phyloP scores from a whole-genome alignment of 2,888 invertebrate genomes.

The Hemistola chrysoprasaria region DNA sequence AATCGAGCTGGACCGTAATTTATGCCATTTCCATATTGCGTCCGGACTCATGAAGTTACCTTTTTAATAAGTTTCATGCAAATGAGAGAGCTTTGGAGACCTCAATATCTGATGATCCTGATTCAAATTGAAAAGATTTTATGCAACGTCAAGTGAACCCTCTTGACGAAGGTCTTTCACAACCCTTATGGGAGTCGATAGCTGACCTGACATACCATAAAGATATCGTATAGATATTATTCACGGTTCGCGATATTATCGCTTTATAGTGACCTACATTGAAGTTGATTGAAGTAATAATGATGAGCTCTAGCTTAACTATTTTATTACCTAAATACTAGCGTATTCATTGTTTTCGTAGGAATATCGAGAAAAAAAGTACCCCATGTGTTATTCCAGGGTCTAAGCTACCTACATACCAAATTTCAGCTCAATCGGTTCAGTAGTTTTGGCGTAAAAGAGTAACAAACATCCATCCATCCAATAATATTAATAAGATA shows the following conservation, averaged over 20 bases:
- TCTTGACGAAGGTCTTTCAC: slow-evolving; percentile 72
- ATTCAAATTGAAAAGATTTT: slow-evolving; percentile 71
- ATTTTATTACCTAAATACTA: too few relatives aligned
- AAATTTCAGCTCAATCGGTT: too few relatives aligned
- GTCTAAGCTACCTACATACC: too few relatives aligned
- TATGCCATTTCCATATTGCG: slow-evolving; percentile 46
- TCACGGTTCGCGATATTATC: slow-evolving; percentile 15
- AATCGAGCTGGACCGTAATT: slow-evolving; percentile 38
- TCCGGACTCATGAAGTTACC: slow-evolving; percentile 43
- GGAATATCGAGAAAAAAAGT: too few relatives aligned
- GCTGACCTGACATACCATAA: slow-evolving; percentile 56
- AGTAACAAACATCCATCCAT: too few relatives aligned
- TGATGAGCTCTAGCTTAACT: too few relatives aligned
- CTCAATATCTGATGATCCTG: slow-evolving; percentile 58
- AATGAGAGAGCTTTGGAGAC: slow-evolving; percentile 54
- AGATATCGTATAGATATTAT: slow-evolving; percentile 41
- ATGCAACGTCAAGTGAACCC: slow-evolving; percentile 63
- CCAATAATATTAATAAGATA: too few relatives aligned
- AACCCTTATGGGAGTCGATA: slow-evolving; percentile 59
- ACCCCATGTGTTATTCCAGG: too few relatives aligned
- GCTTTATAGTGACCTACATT: slow-evolving; percentile 14
- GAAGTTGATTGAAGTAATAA: neutral
- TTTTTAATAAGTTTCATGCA: slow-evolving; percentile 78
- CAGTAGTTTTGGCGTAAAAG: too few relatives aligned
- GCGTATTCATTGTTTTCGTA: too few relatives aligned